Conservation (phyloP, 1,140 invertebrate genomes). For the Coboldia fuscipes region DNA sequence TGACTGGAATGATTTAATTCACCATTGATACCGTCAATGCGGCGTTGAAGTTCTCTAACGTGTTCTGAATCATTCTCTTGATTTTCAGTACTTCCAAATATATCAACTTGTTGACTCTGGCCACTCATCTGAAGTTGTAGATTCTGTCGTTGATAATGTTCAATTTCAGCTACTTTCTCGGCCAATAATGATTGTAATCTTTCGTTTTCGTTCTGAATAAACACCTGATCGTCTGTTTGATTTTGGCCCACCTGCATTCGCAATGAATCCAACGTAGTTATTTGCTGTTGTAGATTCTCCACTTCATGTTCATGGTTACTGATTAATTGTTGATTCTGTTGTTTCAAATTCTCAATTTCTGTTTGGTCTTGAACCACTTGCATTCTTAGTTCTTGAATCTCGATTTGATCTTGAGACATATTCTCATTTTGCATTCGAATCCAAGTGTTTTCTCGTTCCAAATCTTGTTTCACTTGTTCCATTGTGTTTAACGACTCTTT, state of each 20-base stretch:
- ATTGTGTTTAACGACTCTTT: conserved; percentile 17
- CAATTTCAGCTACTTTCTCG: conserved; percentile 15
- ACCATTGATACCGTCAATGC: too few species aligned
- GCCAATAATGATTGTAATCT: conserved; percentile 13
- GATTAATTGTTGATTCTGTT: conserved; percentile 14
- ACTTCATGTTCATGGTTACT: conserved; percentile 15
- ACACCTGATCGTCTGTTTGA: conserved; percentile 18
- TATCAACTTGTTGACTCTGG: conserved; percentile 1
- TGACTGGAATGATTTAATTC: too few species aligned
- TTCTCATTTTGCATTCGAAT: conserved; percentile 18
- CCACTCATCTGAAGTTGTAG: conserved; percentile 9
- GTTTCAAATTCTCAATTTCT: conserved; percentile 16
- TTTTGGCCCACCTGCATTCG: conserved; percentile 14
- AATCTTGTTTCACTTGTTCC: conserved; percentile 10
- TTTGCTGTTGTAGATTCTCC: conserved; percentile 13
- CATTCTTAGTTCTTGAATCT: conserved; percentile 18
- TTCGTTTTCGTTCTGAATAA: conserved; percentile 19
- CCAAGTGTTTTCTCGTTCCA: conserved; percentile 13
- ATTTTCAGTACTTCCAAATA: too few species aligned
- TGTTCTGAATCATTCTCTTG: too few species aligned
- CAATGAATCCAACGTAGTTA: conserved; percentile 15
- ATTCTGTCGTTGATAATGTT: conserved; percentile 11
- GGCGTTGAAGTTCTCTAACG: too few species aligned
- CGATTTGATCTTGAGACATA: conserved; percentile 14
- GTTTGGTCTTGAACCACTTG: conserved; percentile 18